phyloP scores from a whole-genome alignment of 2,888 invertebrate species.

The Boloria selene region DNA sequence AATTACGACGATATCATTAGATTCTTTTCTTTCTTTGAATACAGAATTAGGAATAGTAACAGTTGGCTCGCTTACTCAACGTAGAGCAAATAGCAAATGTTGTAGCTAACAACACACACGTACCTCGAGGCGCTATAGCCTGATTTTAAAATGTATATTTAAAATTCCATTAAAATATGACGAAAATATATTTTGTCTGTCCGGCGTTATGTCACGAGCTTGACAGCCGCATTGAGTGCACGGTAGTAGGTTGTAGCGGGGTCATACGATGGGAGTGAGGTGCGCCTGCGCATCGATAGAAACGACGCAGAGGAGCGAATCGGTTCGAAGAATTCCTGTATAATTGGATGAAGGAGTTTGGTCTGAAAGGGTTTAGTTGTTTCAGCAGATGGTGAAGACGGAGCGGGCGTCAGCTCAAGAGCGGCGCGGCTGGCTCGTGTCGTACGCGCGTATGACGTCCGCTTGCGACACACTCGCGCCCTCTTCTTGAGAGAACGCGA shows the following conservation, averaged over 20 bases:
- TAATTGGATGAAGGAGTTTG: background rate
- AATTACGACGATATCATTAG: too few relatives aligned
- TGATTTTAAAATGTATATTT: constrained; percentile 32
- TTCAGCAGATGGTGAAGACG: constrained; percentile 24
- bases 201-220: constrained; percentile 11
- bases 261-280: background rate
- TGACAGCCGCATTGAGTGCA: constrained; percentile 12
- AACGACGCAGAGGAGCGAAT: background rate
- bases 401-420: constrained; percentile 72
- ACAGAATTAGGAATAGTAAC: background rate
- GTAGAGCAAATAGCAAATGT: too few relatives aligned
- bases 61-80: background rate
- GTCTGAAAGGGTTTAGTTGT: background rate
- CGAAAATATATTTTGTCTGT: constrained; percentile 29
- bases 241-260: background rate
- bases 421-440: constrained; percentile 94
- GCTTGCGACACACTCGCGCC: constrained; percentile 97
- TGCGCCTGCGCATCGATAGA: background rate
- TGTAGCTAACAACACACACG: constrained; percentile 13
- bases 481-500: constrained; percentile 99
- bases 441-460: constrained; percentile 97
- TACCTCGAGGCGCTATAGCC: constrained; percentile 20
- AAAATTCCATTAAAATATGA: constrained; percentile 35
- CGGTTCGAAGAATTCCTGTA: background rate
- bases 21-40: too few relatives aligned